These are phyloP conservation scores for Salminus brasiliensis DNA, from an alignment of 2,113 vertebrate species.

Conservation along the genomic window DNA sequence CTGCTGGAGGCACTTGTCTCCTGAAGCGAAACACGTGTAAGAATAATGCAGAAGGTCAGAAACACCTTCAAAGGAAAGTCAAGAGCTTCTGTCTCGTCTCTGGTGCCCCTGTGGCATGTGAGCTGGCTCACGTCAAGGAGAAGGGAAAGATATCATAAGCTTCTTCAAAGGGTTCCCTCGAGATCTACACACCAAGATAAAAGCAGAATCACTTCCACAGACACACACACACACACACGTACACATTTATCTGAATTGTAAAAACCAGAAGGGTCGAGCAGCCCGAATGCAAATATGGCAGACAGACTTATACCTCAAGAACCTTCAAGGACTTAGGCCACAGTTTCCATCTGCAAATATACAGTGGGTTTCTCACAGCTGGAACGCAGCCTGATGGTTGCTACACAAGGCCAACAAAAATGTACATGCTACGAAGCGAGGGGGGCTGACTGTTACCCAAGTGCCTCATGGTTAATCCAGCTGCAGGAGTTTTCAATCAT, in stretches of 20 bases:
- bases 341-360: constrained; percentile 44
- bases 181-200: constrained; percentile 17
- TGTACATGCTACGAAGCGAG: constrained; percentile 35
- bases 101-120: background rate
- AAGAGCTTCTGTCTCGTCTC: background rate
- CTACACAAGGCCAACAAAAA: constrained; percentile 68
- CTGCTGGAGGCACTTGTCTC: no score
- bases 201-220: constrained; percentile 13
- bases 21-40: no score
- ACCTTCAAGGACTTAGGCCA: constrained; percentile 34
- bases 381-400: constrained; percentile 64
- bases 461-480: no score
- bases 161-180: constrained; percentile 3
- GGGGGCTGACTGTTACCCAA: no score
- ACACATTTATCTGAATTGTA: background rate
- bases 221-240: background rate
- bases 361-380: background rate
- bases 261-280: background rate
- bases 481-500: no score
- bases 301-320: background rate
- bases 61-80: background rate
- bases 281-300: constrained; percentile 31
- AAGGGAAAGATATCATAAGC: background rate
- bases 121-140: background rate
- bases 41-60: background rate